Percentiles rank a stretch among this genome's conserved stretches.
phyloP scores from a whole-genome alignment of 92 coral and sea anemone genomes.

The Zoanthus solanderi region DNA sequence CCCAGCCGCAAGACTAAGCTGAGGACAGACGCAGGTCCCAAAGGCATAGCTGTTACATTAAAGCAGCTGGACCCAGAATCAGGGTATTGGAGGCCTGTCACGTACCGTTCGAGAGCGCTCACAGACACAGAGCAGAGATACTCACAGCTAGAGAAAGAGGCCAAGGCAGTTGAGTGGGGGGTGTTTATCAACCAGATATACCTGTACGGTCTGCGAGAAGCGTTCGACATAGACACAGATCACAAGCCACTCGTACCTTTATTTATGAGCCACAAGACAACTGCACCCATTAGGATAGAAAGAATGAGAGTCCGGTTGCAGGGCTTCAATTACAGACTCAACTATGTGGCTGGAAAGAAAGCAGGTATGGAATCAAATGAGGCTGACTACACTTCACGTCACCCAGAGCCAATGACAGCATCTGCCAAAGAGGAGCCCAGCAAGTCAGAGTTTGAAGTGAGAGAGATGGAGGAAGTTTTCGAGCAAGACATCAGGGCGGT shows the following conservation, averaged over 20 bases:
- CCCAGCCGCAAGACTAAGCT: too few relatives aligned
- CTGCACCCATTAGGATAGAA: too few relatives aligned
- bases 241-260: too few relatives aligned
- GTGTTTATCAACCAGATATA: too few relatives aligned
- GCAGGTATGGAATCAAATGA: slow-evolving; percentile 44
- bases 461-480: slow-evolving; percentile 31
- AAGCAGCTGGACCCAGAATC: not conserved
- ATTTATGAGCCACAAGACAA: too few relatives aligned
- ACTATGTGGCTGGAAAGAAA: slow-evolving; percentile 56
- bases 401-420: slow-evolving; percentile 28
- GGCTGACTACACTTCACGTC: slow-evolving; percentile 63
- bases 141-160: too few relatives aligned
- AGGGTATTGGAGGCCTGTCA: too few relatives aligned
- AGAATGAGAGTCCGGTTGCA: slow-evolving; percentile 4
- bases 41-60: slow-evolving; percentile 40
- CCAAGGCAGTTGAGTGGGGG: too few relatives aligned
- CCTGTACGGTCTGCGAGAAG: too few relatives aligned
- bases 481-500: slow-evolving; percentile 53
- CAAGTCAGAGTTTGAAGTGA: not conserved
- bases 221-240: too few relatives aligned
- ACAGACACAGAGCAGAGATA: too few relatives aligned
- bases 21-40: not conserved
- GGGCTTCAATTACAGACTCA: slow-evolving; percentile 51
- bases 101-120: too few relatives aligned
- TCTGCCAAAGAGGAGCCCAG: not conserved